These are phyloP conservation scores for Raja brachyura DNA, from an alignment of 2,113 vertebrate species.

Conservation along the genomic window DNA sequence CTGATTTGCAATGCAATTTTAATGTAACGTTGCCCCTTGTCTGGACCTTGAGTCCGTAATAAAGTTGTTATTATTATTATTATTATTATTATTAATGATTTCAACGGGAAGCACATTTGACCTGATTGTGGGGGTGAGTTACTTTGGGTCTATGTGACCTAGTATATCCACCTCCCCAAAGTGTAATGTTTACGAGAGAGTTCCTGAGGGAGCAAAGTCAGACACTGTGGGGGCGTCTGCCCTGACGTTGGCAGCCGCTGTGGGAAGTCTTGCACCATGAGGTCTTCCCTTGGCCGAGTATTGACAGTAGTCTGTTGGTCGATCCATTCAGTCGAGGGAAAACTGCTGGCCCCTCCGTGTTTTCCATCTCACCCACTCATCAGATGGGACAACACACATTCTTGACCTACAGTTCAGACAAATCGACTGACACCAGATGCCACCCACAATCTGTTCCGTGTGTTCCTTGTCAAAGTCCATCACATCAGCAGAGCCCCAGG, in stretches of 20 bases:
- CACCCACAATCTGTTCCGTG: not conserved
- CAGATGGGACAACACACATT: not conserved
- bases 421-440: not conserved
- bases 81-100: no score
- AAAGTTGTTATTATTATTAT: no score
- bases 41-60: no score
- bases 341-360: not conserved
- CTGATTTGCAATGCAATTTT: no score
- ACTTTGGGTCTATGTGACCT: not conserved
- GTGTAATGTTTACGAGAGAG: not conserved
- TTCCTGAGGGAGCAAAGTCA: not conserved
- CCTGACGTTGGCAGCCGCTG: not conserved
- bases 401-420: not conserved
- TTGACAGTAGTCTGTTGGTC: not conserved
- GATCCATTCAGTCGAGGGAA: not conserved
- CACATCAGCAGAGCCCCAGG: not conserved
- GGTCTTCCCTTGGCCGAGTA: not conserved
- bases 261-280: not conserved
- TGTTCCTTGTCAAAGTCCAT: not conserved
- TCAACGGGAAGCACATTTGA: not conserved
- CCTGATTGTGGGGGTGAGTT: not conserved
- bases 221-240: not conserved
- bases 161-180: not conserved
- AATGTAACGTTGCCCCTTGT: no score
- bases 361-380: not conserved